Conservation (phyloP, 2,113 vertebrate species). For the Urocolius indicus region DNA sequence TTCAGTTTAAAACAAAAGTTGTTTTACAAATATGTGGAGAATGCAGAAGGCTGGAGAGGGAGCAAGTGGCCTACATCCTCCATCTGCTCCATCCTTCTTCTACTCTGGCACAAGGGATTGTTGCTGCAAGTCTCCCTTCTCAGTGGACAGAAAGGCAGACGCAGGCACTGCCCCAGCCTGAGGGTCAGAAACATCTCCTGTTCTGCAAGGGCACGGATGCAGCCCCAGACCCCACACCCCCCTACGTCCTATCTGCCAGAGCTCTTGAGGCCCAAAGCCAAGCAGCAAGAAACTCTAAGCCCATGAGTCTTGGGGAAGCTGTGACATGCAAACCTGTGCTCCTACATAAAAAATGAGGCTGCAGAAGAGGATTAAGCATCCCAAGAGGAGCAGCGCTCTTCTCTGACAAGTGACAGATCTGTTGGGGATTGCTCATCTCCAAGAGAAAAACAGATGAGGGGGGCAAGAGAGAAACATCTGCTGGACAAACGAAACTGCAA, state of each 20-base stretch:
- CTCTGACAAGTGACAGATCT: background rate
- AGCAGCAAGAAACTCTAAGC: background rate
- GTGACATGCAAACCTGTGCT: background rate
- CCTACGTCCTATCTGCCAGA: fast-evolving
- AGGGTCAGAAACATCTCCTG: background rate
- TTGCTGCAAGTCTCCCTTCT: background rate
- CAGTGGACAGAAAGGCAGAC: background rate
- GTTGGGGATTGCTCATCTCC: background rate
- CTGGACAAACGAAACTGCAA: background rate
- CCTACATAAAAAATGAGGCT: background rate
- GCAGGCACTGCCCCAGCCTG: background rate
- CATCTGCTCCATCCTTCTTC: conserved; percentile 50
- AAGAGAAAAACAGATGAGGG: background rate
- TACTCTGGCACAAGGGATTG: fast-evolving
- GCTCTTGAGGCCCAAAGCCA: background rate
- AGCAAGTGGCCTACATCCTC: conserved; percentile 45
- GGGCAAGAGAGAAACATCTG: background rate
- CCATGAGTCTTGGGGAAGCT: background rate
- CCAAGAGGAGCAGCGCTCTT: background rate
- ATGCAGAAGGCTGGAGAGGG: conserved; percentile 67
- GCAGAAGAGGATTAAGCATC: background rate
- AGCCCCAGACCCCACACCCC: background rate
- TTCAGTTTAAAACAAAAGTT: conserved; percentile 70
- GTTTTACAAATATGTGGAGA: conserved; percentile 65
- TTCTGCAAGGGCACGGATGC: background rate